phyloP scores from a whole-genome alignment of 2,888 invertebrate genomes.

The Mesopsocus fuscifrons region DNA sequence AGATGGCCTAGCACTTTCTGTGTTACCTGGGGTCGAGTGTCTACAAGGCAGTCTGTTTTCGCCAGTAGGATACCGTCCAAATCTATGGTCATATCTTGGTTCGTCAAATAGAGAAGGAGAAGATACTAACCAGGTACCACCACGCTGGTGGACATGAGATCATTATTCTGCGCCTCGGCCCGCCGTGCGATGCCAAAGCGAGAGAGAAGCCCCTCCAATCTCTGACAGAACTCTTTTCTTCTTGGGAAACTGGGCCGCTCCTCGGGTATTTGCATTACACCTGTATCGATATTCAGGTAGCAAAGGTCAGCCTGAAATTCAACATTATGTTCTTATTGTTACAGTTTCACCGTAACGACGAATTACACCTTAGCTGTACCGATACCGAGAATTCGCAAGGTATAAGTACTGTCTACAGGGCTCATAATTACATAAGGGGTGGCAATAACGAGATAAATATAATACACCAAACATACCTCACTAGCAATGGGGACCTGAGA shows the following conservation, averaged over 20 bases:
- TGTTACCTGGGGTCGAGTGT: too few species aligned
- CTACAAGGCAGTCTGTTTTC: too few species aligned
- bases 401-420: too few species aligned
- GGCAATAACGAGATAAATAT: constrained; percentile 5
- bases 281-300: constrained; percentile 89
- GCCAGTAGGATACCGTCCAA: too few species aligned
- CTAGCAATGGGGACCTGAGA: constrained; percentile 27
- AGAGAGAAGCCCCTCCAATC: constrained; percentile 42
- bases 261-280: constrained; percentile 82
- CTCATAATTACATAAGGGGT: not conserved
- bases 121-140: not conserved
- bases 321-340: too few species aligned
- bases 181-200: constrained; percentile 36
- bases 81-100: too few species aligned
- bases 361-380: too few species aligned
- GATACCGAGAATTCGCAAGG: too few species aligned
- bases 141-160: constrained; percentile 2
- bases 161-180: not conserved
- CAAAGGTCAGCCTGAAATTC: constrained; percentile 64
- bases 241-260: constrained; percentile 89
- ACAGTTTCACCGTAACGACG: too few species aligned
- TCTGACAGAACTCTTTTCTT: constrained; percentile 65
- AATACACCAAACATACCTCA: constrained; percentile 23
- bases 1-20: too few species aligned
- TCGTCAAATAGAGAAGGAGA: too few species aligned